A percentile compares a stretch with the other conserved stretches of the same genome.
Evolutionary conservation across 1,140 invertebrate species (phyloP).

Genomic region (Ylistrum balloti): DNA sequence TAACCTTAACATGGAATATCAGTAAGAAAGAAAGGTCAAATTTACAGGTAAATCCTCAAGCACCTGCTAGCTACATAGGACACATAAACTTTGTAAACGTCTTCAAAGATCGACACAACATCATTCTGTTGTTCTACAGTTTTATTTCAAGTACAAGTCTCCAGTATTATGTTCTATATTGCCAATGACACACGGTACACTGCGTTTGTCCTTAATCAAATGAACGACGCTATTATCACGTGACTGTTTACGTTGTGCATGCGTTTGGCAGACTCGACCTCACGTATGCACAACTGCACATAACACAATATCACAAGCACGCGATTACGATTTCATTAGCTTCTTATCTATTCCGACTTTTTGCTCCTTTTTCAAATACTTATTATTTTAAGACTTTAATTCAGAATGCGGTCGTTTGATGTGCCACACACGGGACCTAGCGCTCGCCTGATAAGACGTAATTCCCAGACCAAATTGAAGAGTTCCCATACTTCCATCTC

Average conservation of each 20-base stretch:
- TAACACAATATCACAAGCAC: conserved; percentile 9
- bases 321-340: conserved; percentile 24
- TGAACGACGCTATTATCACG: background rate
- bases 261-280: conserved; percentile 29
- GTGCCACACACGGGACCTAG: background rate
- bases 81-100: too few relatives aligned
- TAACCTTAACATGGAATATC: background rate
- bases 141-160: background rate
- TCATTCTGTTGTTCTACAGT: too few relatives aligned
- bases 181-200: background rate
- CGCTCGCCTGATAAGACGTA: background rate
- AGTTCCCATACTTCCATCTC: conserved; percentile 25
- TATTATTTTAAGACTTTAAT: conserved; percentile 40
- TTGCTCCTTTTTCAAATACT: conserved; percentile 39
- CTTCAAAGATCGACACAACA: too few relatives aligned
- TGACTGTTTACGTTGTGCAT: background rate
- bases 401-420: background rate
- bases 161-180: background rate
- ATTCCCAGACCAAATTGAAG: conserved; percentile 30
- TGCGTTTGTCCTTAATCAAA: background rate
- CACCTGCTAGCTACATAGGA: too few relatives aligned
- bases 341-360: conserved; percentile 39
- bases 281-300: conserved; percentile 11
- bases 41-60: too few relatives aligned
- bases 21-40: background rate